These are phyloP conservation scores for Bombus pascuorum DNA, from an alignment of 1,140 invertebrate genomes.

Conservation along the genomic window DNA sequence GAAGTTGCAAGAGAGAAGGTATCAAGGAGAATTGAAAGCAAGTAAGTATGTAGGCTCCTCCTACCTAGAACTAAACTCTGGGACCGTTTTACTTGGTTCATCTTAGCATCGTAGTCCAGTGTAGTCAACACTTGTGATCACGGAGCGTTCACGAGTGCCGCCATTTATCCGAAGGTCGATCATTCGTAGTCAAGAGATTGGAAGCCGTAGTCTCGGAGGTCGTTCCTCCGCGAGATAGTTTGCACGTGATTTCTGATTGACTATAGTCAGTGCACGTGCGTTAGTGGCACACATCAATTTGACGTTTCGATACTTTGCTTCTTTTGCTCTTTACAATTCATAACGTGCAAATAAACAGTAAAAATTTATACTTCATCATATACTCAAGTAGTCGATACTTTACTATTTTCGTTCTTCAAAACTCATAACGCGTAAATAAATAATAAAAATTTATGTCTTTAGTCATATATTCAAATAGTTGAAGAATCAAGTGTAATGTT, in stretches of 20 bases:
- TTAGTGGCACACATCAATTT: neutral
- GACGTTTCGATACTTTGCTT: neutral
- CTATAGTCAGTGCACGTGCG: slow-evolving; percentile 29
- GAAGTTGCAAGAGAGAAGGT: slow-evolving; percentile 41
- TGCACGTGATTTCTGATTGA: slow-evolving; percentile 29
- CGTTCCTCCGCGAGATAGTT: slow-evolving; percentile 13
- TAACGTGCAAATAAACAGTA: neutral
- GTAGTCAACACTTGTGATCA: slow-evolving; percentile 42
- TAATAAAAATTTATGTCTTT: neutral
- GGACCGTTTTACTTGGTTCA: slow-evolving; percentile 29
- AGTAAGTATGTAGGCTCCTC: slow-evolving; percentile 30
- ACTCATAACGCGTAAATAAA: neutral
- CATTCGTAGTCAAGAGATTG: slow-evolving; percentile 8
- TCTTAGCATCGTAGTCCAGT: slow-evolving; percentile 34
- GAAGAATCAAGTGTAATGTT: neutral
- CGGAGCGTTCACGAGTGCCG: slow-evolving; percentile 37
- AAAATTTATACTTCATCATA: neutral
- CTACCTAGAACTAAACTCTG: slow-evolving; percentile 40
- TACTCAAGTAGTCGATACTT: neutral
- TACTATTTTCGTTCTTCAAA: neutral
- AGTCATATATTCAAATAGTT: neutral
- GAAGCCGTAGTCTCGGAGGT: neutral
- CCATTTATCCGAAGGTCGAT: slow-evolving; percentile 37
- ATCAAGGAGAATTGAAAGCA: slow-evolving; percentile 39
- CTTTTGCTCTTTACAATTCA: neutral